A percentile compares a stretch with the other conserved stretches of the same genome.
These are phyloP conservation scores for Yasuhikotakia modesta DNA, from an alignment of 2,797 vertebrate genomes.

Conservation along the genomic window DNA sequence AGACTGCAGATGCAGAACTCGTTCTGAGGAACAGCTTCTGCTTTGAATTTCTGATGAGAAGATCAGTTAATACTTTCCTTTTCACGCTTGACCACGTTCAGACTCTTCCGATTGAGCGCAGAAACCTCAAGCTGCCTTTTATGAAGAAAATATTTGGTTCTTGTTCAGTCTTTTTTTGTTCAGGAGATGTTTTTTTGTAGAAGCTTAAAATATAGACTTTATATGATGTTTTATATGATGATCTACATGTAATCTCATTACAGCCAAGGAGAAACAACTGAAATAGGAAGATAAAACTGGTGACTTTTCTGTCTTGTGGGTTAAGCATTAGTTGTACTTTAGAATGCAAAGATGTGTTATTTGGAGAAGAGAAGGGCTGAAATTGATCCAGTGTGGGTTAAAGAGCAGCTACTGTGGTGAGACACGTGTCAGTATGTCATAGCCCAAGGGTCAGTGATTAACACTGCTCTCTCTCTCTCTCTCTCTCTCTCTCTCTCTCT, in stretches of 20 bases:
- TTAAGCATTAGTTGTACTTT: neutral
- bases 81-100: neutral
- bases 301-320: neutral
- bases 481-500: neutral
- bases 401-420: conserved; percentile 19
- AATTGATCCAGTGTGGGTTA: conserved; percentile 23
- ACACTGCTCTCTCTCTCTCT: conserved; percentile 9
- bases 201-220: neutral
- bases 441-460: conserved; percentile 44
- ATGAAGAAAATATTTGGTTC: neutral
- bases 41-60: conserved; percentile 35
- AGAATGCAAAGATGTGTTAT: neutral
- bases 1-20: conserved; percentile 8
- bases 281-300: neutral
- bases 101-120: neutral
- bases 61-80: conserved; percentile 22
- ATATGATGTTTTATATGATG: too few relatives aligned
- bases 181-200: neutral
- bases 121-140: neutral
- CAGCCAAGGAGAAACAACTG: neutral
- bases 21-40: conserved; percentile 30
- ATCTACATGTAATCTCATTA: conserved; percentile 2
- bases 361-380: neutral
- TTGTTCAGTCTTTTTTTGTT: neutral
- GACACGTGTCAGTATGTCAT: conserved; percentile 43